Conservation (phyloP, 2,797 vertebrate genomes). For the Zenarchopterus dispar region DNA sequence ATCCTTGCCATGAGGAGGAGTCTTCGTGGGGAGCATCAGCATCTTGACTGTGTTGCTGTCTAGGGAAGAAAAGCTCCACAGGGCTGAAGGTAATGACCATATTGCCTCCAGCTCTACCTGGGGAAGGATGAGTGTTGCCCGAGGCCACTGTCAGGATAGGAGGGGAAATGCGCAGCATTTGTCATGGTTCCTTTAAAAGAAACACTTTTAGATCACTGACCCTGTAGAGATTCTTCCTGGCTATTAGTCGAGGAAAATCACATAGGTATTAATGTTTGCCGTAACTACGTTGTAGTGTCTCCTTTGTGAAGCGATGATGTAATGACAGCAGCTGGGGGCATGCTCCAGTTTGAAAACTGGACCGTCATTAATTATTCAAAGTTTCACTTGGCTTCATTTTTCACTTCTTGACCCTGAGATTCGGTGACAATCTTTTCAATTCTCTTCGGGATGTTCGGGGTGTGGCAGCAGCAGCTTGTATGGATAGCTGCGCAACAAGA, state of each 20-base stretch:
- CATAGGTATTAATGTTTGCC: constrained; percentile 23
- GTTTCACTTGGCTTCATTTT: constrained; percentile 58
- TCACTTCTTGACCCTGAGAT: constrained; percentile 37
- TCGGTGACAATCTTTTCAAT: constrained; percentile 19
- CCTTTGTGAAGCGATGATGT: constrained; percentile 55
- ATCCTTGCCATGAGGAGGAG: constrained; percentile 60
- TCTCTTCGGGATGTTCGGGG: constrained; percentile 41
- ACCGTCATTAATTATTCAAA: constrained; percentile 66
- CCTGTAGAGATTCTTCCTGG: constrained; percentile 40
- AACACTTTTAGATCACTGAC: constrained; percentile 59
- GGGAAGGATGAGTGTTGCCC: constrained; percentile 71
- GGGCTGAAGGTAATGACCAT: constrained; percentile 70
- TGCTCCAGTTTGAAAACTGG: constrained; percentile 53
- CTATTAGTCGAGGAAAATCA: constrained; percentile 29
- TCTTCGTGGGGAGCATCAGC: constrained; percentile 60
- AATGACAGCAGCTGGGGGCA: constrained; percentile 58
- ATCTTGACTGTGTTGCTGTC: constrained; percentile 57
- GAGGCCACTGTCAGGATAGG: constrained; percentile 71
- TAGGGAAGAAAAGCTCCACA: constrained; percentile 55
- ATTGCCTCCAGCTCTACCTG: constrained; percentile 67
- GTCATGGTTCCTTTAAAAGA: constrained; percentile 69
- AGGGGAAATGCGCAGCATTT: constrained; percentile 59
- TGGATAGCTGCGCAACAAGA: constrained; percentile 63
- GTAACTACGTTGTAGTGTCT: constrained; percentile 48
- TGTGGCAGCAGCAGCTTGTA: constrained; percentile 35